phyloP scores from a whole-genome alignment of 2,888 invertebrate species.

The Aproaerema taeniolella region DNA sequence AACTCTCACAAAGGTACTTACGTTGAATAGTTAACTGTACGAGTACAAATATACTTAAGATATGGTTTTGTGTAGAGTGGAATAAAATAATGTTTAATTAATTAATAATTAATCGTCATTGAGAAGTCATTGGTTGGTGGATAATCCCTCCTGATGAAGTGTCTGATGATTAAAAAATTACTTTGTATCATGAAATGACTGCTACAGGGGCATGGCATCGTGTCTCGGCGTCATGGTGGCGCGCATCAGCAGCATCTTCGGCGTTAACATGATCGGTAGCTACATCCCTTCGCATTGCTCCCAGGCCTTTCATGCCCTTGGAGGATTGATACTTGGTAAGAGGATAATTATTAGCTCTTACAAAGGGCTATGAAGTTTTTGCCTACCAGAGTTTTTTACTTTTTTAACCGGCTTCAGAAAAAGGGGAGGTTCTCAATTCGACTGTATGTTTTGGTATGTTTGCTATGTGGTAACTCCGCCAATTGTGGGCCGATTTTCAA shows the following conservation, averaged over 20 bases:
- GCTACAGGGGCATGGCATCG: slow-evolving; percentile 40
- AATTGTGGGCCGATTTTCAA: too few species aligned
- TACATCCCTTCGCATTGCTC: slow-evolving; percentile 33
- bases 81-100: background rate
- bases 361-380: too few species aligned
- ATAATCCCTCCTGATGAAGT: too few species aligned
- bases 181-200: background rate
- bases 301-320: slow-evolving; percentile 30
- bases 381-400: background rate
- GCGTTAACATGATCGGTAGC: slow-evolving; percentile 37
- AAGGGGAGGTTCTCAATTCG: background rate
- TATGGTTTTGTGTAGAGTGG: background rate
- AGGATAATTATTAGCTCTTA: background rate
- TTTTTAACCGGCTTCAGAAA: background rate
- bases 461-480: too few species aligned
- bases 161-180: too few species aligned
- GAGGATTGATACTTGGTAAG: slow-evolving; percentile 33
- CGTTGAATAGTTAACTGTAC: background rate
- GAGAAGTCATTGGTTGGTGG: background rate
- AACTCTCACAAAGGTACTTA: too few species aligned
- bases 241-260: slow-evolving; percentile 31
- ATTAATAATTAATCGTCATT: background rate
- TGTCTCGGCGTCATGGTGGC: slow-evolving; percentile 44
- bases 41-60: background rate
- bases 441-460: background rate